A percentile compares a stretch with the other conserved stretches of the same genome.
These are phyloP conservation scores for Brachypteracias leptosomus DNA, from an alignment of 2,113 vertebrate genomes.

Conservation along the genomic window DNA sequence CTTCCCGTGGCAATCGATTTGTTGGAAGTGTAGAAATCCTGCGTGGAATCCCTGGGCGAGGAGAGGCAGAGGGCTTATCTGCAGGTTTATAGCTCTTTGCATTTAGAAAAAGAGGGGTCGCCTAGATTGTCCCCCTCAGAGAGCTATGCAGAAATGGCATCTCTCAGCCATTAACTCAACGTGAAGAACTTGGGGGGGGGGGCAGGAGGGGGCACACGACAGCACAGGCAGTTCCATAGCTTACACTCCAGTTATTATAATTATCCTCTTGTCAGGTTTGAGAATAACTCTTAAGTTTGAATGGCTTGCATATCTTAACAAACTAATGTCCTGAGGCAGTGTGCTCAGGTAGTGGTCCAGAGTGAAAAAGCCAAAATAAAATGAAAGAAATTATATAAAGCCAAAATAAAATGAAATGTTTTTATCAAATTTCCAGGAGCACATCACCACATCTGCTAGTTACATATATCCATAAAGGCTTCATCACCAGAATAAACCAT, in stretches of 20 bases:
- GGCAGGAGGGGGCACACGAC: accelerated
- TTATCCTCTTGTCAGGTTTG: not conserved
- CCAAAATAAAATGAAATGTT: not conserved
- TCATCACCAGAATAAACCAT: not conserved
- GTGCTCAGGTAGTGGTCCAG: accelerated
- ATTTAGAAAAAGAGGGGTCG: not conserved
- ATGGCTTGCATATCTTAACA: not conserved
- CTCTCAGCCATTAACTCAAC: not conserved
- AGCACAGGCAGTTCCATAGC: accelerated
- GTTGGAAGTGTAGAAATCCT: accelerated
- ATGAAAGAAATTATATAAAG: not conserved
- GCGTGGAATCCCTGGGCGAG: not conserved
- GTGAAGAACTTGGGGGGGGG: accelerated
- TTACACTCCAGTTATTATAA: accelerated
- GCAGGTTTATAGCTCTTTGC: not conserved
- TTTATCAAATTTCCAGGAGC: not conserved
- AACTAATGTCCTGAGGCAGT: not conserved
- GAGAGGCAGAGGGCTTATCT: not conserved
- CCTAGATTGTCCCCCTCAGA: not conserved
- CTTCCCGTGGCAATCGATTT: accelerated
- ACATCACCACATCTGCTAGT: not conserved
- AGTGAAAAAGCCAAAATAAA: not conserved
- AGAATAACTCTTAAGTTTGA: not conserved
- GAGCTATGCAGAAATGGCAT: not conserved
- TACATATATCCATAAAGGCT: not conserved